These are phyloP conservation scores for Phylloscopus whistleri DNA, from an alignment of 2,113 vertebrate species.

Conservation along the genomic window DNA sequence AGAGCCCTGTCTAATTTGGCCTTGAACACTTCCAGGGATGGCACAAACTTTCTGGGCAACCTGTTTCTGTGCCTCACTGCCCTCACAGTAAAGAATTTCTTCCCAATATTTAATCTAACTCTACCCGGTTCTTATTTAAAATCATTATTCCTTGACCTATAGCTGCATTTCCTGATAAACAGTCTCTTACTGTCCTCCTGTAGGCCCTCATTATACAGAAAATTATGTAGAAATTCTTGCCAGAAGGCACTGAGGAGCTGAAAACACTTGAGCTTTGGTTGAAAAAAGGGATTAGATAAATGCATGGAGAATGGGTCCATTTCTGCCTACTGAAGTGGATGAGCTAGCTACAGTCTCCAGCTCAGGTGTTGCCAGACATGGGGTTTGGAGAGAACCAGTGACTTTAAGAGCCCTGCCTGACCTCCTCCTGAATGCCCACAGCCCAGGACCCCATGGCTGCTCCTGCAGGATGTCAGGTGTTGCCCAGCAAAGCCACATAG, in stretches of 20 bases:
- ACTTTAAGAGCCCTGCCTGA: not conserved
- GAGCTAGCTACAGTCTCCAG: not conserved
- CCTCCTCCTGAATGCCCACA: not conserved
- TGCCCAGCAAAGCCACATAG: not conserved
- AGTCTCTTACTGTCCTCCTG: not conserved
- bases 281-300: not conserved
- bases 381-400: not conserved
- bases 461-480: rapidly evolving
- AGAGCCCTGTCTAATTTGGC: not conserved
- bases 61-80: not conserved
- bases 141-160: rapidly evolving
- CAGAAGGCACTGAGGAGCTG: not conserved
- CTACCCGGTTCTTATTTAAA: not conserved
- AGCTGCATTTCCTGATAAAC: not conserved
- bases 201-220: not conserved
- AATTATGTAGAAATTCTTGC: not conserved
- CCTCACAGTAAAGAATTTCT: not conserved
- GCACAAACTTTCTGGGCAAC: not conserved
- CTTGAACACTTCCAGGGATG: not conserved
- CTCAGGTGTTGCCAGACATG: not conserved
- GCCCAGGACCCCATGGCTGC: rapidly evolving
- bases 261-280: not conserved
- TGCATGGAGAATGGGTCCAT: rapidly evolving
- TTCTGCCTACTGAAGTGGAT: not conserved
- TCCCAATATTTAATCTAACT: not conserved